Evolutionary conservation across 2,113 vertebrate species (phyloP).

Genomic region (Ptilonorhynchus violaceus): DNA sequence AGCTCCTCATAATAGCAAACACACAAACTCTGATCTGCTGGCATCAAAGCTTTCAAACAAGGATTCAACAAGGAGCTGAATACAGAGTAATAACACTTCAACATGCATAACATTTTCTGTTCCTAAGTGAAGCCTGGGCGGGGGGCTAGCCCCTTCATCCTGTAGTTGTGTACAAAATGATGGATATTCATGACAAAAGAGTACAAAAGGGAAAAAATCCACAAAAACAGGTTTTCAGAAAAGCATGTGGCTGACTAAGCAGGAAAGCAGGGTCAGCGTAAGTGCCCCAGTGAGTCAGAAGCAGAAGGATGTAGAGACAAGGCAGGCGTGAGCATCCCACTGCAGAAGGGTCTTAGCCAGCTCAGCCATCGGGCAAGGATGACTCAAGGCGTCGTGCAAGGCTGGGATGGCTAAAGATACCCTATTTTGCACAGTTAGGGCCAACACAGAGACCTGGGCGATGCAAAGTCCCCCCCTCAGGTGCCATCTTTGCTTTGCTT

Average conservation of each 20-base stretch:
- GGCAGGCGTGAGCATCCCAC: not conserved
- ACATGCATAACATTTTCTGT: constrained; percentile 54
- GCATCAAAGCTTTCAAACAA: constrained; percentile 79
- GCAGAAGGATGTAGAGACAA: not conserved
- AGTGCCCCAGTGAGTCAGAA: not conserved
- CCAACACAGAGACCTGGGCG: not conserved
- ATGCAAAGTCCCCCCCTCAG: not conserved
- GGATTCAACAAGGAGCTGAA: constrained; percentile 1
- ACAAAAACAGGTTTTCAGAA: not conserved
- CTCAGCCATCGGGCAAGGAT: not conserved
- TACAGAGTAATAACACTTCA: constrained; percentile 54
- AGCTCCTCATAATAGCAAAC: constrained; percentile 35
- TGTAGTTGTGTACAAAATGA: constrained; percentile 17
- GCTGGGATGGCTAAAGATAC: not conserved
- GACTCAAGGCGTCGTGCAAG: not conserved
- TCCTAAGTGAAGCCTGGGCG: constrained; percentile 30
- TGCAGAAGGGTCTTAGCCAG: not conserved
- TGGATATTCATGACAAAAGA: not conserved
- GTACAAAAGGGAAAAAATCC: not conserved
- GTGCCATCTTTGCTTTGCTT: not conserved
- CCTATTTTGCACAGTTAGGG: not conserved
- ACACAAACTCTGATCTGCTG: constrained; percentile 79
- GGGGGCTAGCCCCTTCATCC: not conserved
- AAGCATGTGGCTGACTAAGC: not conserved
- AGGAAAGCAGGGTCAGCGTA: not conserved